Evolutionary conservation across 2,113 vertebrate genomes (phyloP).

Genomic region (Phrynocephalus versicolor): DNA sequence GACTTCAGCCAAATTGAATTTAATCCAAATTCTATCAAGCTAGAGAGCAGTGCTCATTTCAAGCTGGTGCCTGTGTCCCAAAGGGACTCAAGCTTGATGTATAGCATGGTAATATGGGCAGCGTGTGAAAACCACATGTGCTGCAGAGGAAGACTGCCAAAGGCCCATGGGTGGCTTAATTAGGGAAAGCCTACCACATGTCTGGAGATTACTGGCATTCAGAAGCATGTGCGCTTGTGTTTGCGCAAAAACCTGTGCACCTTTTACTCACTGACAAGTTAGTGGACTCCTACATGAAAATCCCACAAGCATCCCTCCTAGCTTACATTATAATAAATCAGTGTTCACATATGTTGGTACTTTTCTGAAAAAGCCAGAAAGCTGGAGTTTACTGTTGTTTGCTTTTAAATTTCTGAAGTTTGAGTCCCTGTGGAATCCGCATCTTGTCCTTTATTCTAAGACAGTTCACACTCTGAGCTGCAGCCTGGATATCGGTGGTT

Average conservation of each 20-base stretch:
- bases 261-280: too few relatives aligned
- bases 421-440: background rate
- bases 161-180: background rate
- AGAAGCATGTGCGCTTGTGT: too few relatives aligned
- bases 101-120: slow-evolving; percentile 14
- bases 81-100: background rate
- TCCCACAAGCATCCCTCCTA: background rate
- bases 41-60: background rate
- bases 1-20: slow-evolving; percentile 15
- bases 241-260: background rate
- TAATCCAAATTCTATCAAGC: slow-evolving; percentile 11
- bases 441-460: background rate
- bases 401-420: background rate
- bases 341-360: background rate
- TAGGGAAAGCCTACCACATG: background rate
- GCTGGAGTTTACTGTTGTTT: background rate
- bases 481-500: background rate
- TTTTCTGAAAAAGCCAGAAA: background rate
- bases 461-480: background rate
- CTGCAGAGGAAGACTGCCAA: background rate
- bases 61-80: background rate
- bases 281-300: background rate
- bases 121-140: background rate
- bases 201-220: background rate
- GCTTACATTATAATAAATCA: background rate